Conservation (phyloP, 2,113 vertebrate species). For the Pandion haliaetus region DNA sequence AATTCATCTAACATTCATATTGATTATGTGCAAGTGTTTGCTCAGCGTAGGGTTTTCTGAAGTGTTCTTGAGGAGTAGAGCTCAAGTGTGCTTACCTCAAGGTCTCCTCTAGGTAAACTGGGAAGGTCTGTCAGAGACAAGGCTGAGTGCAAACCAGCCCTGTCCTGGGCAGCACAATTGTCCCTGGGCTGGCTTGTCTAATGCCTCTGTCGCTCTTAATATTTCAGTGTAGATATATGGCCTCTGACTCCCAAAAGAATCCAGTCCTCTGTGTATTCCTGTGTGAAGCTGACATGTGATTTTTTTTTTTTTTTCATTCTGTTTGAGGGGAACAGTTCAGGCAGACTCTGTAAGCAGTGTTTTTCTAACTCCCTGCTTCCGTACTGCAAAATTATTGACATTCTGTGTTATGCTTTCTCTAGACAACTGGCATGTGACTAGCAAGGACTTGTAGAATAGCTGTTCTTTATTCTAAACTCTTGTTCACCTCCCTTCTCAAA, state of each 20-base stretch:
- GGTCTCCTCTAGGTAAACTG: neutral
- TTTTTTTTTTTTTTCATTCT: neutral
- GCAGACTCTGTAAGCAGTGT: neutral
- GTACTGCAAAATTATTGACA: neutral
- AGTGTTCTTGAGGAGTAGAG: neutral
- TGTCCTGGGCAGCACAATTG: neutral
- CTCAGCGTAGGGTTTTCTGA: constrained; percentile 9
- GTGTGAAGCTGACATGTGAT: fast-evolving
- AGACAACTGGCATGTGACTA: neutral
- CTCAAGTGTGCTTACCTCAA: constrained; percentile 27
- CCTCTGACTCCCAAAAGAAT: neutral
- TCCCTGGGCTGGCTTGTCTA: neutral
- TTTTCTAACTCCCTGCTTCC: neutral
- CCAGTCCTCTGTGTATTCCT: neutral
- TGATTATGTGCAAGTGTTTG: neutral
- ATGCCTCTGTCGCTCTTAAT: neutral
- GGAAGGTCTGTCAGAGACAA: neutral
- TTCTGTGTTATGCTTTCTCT: neutral
- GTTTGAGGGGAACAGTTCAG: neutral
- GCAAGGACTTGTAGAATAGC: neutral
- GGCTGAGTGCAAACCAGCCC: neutral
- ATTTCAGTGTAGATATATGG: neutral
- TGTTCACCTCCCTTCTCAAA: neutral
- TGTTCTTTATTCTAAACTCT: neutral
- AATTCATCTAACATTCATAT: neutral